phyloP scores from a whole-genome alignment of 23 tunicate species.

The Diplosoma virens region DNA sequence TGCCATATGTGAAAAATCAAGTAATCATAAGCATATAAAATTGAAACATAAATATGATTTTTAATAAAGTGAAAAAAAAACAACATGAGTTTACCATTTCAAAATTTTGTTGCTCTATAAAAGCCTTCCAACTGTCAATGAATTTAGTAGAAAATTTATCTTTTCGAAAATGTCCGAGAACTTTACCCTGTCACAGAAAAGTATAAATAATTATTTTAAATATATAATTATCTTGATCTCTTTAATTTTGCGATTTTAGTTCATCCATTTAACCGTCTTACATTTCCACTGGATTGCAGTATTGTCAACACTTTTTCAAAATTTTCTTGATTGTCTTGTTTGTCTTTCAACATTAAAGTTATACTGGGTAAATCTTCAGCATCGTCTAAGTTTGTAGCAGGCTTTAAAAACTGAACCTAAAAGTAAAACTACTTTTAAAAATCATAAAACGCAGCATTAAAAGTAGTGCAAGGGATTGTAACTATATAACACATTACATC shows the following conservation, averaged over 20 bases:
- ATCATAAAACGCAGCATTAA: too few relatives aligned
- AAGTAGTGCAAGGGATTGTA: too few relatives aligned
- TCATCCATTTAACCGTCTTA: too few relatives aligned
- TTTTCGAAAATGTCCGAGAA: conserved; percentile 72
- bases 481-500: too few relatives aligned
- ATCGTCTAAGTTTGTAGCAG: conserved; percentile 49
- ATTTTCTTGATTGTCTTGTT: conserved; percentile 70
- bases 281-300: conserved; percentile 71
- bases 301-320: conserved; percentile 59
- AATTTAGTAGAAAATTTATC: conserved; percentile 96
- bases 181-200: conserved; percentile 67
- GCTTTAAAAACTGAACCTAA: conserved; percentile 85
- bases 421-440: too few relatives aligned
- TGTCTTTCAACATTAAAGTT: conserved; percentile 60
- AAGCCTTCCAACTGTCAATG: conserved; percentile 70
- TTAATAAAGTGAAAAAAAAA: neutral
- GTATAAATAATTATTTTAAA: neutral
- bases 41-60: neutral
- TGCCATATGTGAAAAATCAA: too few relatives aligned
- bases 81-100: conserved; percentile 44
- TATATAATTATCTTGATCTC: neutral
- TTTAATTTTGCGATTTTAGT: too few relatives aligned
- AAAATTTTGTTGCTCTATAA: conserved; percentile 37
- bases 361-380: conserved; percentile 67
- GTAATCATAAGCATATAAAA: neutral